Percentiles rank a stretch among this genome's conserved stretches.
phyloP scores from a whole-genome alignment of 2,113 vertebrate species.

The Pelusios castaneus region DNA sequence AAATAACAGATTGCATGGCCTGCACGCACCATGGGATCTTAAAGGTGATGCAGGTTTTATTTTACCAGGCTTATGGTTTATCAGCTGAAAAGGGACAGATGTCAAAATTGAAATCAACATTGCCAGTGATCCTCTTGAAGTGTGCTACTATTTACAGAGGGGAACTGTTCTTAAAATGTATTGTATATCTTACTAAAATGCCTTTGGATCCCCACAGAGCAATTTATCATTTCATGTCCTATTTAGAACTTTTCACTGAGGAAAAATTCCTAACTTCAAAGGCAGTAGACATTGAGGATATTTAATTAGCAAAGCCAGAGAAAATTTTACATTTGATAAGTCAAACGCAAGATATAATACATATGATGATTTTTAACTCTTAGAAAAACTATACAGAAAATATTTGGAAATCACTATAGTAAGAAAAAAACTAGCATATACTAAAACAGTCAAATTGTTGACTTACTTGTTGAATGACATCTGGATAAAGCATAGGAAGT shows the following conservation, averaged over 20 bases:
- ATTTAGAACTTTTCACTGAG: not conserved
- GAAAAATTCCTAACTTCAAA: not conserved
- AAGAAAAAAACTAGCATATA: not conserved
- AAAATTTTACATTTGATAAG: not conserved
- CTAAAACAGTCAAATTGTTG: not conserved
- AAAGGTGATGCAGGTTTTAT: no score
- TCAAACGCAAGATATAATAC: not conserved
- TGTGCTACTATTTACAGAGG: not conserved
- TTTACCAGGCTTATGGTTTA: no score
- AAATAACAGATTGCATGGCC: no score
- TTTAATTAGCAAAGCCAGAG: not conserved
- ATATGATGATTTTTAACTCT: not conserved
- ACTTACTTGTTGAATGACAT: conserved; percentile 97
- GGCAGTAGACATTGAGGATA: not conserved
- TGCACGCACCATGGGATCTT: no score
- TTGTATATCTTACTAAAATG: not conserved
- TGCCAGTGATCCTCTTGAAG: not conserved
- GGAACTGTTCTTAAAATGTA: no score
- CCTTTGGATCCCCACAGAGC: no score
- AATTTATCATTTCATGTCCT: not conserved
- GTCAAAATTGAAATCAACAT: not conserved
- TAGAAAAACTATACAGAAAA: not conserved
- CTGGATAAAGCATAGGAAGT: conserved; percentile 97
- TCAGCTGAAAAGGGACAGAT: no score
- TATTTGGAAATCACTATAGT: not conserved